Evolutionary conservation across 2,113 vertebrate species (phyloP).

Genomic region (Eulemur rufifrons): DNA sequence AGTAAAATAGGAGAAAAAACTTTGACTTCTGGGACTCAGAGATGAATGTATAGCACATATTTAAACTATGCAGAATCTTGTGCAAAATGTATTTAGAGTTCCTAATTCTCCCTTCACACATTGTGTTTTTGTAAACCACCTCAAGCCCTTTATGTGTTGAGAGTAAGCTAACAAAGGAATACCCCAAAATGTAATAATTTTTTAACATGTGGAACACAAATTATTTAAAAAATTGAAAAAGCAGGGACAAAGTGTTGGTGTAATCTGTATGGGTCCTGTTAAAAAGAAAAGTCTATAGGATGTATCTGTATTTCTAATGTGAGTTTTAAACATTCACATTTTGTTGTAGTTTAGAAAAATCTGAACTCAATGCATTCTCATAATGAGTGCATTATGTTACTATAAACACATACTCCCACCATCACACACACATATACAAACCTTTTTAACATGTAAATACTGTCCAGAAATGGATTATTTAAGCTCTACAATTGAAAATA

Average conservation of each 20-base stretch:
- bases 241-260: not conserved
- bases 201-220: not conserved
- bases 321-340: not conserved
- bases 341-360: not conserved
- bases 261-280: not conserved
- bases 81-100: not conserved
- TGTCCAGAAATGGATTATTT: not conserved
- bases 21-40: not conserved
- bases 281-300: not conserved
- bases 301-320: not conserved
- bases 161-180: conserved; percentile 9
- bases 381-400: not conserved
- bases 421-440: not conserved
- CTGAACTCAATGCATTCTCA: not conserved
- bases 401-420: not conserved
- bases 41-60: not conserved
- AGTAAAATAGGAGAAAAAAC: not conserved
- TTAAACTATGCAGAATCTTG: not conserved
- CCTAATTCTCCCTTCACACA: not conserved
- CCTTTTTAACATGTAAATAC: not conserved
- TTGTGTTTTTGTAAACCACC: not conserved
- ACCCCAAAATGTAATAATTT: not conserved
- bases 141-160: not conserved
- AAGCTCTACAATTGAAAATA: conserved; percentile 28
- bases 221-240: not conserved